Evolutionary conservation across 2,888 invertebrate species (phyloP).

Genomic region (Volucella bombylans): DNA sequence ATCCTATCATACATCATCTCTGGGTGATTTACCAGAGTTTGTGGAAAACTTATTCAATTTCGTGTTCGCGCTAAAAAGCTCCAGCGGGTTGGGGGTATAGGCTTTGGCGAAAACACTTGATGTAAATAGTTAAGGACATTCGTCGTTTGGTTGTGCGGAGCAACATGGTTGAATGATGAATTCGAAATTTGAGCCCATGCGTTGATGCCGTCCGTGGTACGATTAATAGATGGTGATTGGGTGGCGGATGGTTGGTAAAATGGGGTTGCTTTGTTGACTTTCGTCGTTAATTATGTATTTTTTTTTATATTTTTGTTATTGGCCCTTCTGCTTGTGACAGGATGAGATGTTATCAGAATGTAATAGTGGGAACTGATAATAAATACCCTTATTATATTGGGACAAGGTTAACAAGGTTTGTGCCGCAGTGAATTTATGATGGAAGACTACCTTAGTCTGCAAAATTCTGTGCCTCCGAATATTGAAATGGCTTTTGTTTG

Average conservation of each 20-base stretch:
- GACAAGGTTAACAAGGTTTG: background rate
- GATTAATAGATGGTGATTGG: no score
- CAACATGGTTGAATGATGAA: slow-evolving; percentile 34
- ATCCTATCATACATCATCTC: slow-evolving; percentile 68
- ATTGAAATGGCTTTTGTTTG: slow-evolving; percentile 3
- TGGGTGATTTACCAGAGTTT: slow-evolving; percentile 67
- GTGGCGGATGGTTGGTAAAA: slow-evolving; percentile 10
- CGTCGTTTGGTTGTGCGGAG: slow-evolving; percentile 20
- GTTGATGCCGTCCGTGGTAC: slow-evolving; percentile 13
- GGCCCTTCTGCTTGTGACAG: background rate
- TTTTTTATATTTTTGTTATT: slow-evolving; percentile 30
- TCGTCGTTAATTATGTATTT: slow-evolving; percentile 61
- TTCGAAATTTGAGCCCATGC: slow-evolving; percentile 41
- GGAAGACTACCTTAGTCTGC: slow-evolving; percentile 23
- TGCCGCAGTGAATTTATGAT: slow-evolving; percentile 39
- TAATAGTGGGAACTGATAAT: slow-evolving; percentile 22
- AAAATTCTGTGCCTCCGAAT: background rate
- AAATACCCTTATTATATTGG: slow-evolving; percentile 44
- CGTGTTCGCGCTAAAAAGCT: slow-evolving; percentile 65
- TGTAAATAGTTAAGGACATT: slow-evolving; percentile 57
- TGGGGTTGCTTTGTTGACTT: slow-evolving; percentile 61
- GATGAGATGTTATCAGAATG: slow-evolving; percentile 29
- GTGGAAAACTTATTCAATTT: slow-evolving; percentile 71
- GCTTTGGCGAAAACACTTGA: slow-evolving; percentile 56
- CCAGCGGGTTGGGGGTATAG: slow-evolving; percentile 19